These are phyloP conservation scores for Drosophila mulleri DNA, from an alignment of 2,888 invertebrate species.

Conservation along the genomic window DNA sequence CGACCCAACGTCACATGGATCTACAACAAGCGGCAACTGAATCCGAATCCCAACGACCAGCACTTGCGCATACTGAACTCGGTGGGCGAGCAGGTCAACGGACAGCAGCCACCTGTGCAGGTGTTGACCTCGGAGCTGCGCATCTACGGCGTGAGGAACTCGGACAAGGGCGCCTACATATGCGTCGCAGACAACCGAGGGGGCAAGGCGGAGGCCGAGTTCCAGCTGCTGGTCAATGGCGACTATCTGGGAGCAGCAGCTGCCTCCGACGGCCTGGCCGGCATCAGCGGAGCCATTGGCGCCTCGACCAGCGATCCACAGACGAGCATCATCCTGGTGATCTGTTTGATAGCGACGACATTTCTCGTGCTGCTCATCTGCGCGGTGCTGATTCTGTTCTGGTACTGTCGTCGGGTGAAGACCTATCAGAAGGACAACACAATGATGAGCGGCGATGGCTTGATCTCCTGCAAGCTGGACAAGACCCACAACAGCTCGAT, in stretches of 20 bases:
- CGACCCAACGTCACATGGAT: conserved; percentile 91
- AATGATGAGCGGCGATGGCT: conserved; percentile 84
- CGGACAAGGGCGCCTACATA: conserved; percentile 90
- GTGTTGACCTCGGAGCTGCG: conserved; percentile 87
- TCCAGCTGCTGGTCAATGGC: conserved; percentile 87
- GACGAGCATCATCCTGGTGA: conserved; percentile 84
- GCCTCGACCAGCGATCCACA: conserved; percentile 84
- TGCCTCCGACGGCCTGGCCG: conserved; percentile 68
- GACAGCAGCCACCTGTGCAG: conserved; percentile 36
- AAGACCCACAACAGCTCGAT: conserved; percentile 89
- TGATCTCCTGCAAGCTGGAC: conserved; percentile 85
- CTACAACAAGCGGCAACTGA: conserved; percentile 82
- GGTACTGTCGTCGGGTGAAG: conserved; percentile 86
- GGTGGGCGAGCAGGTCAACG: conserved; percentile 63
- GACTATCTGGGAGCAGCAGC: conserved; percentile 71
- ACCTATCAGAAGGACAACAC: conserved; percentile 86
- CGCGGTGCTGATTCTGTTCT: conserved; percentile 86
- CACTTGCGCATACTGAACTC: conserved; percentile 81
- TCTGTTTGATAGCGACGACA: conserved; percentile 86
- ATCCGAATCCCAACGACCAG: conserved; percentile 70
- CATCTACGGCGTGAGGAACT: conserved; percentile 87
- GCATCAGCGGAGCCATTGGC: conserved; percentile 79
- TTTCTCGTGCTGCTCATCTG: conserved; percentile 87
- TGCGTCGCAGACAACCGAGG: conserved; percentile 94
- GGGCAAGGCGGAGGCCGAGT: conserved; percentile 91